Conservation (phyloP, 2,888 invertebrate species). For the Adelognathus sp. region DNA sequence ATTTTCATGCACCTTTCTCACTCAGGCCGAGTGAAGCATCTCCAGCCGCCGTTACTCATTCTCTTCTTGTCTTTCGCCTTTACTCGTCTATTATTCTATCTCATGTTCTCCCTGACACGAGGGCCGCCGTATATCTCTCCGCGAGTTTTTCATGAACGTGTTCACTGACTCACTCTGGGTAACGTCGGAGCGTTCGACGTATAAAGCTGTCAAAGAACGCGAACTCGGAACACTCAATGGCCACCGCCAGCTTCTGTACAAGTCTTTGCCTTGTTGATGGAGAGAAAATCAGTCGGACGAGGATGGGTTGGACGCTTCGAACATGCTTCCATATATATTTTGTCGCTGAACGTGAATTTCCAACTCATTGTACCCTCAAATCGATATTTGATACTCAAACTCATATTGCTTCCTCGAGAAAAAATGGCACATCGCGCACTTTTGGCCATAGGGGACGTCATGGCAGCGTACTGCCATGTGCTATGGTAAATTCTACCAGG, state of each 20-base stretch:
- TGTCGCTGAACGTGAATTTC: too few species aligned
- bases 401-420: too few species aligned
- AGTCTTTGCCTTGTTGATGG: conserved; percentile 51
- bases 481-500: too few species aligned
- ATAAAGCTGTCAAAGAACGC: conserved; percentile 69
- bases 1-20: conserved; percentile 42
- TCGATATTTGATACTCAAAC: too few species aligned
- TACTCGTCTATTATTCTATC: conserved; percentile 25
- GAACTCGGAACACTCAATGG: conserved; percentile 53
- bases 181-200: conserved; percentile 62
- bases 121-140: conserved; percentile 24
- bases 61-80: conserved; percentile 46
- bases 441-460: too few species aligned
- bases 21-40: conserved; percentile 47
- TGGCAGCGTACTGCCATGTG: too few species aligned
- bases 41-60: conserved; percentile 59
- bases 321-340: too few species aligned
- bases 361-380: too few species aligned
- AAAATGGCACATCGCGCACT: too few species aligned
- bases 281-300: conserved; percentile 42
- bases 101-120: too few species aligned
- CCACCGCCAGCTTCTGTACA: neutral
- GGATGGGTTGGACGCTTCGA: conserved; percentile 61
- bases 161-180: conserved; percentile 48
- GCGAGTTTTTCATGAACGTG: conserved; percentile 24